Conservation (phyloP, 2,888 invertebrate genomes). For the Conchocele bisecta region DNA sequence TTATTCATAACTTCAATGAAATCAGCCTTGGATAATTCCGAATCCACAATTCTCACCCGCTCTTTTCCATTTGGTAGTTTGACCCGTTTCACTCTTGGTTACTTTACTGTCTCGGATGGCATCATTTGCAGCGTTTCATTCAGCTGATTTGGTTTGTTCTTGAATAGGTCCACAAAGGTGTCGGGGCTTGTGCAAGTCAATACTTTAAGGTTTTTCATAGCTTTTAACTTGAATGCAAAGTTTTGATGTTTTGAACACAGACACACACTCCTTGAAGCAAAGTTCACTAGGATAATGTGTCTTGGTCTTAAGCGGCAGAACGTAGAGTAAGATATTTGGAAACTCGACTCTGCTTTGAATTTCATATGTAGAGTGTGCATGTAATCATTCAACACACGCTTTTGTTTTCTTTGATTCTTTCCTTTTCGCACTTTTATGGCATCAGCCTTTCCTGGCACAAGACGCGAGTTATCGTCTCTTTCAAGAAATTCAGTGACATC, state of each 20-base stretch:
- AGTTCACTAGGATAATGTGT: constrained; percentile 25
- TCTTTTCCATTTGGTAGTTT: constrained; percentile 47
- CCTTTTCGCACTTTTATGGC: constrained; percentile 36
- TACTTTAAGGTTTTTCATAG: constrained; percentile 1
- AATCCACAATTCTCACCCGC: constrained; percentile 32
- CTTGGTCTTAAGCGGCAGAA: constrained; percentile 28
- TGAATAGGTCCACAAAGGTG: constrained; percentile 23
- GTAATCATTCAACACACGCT: constrained; percentile 43
- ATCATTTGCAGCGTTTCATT: constrained; percentile 10
- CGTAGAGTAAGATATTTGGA: constrained; percentile 22
- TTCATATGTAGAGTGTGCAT: constrained; percentile 42
- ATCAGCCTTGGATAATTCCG: constrained; percentile 19
- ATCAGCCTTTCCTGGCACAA: constrained; percentile 41
- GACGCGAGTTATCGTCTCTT: constrained; percentile 40
- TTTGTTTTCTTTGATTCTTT: constrained; percentile 33
- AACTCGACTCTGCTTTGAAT: constrained; percentile 22
- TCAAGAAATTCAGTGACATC: too few relatives aligned
- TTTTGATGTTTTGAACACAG: constrained; percentile 42
- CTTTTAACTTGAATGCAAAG: constrained; percentile 31
- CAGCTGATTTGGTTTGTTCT: not conserved
- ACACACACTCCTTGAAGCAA: constrained; percentile 28
- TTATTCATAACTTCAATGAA: constrained; percentile 80
- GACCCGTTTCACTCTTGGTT: constrained; percentile 35
- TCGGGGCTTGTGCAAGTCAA: constrained; percentile 34
- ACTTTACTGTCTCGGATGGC: constrained; percentile 12